Conservation (phyloP, 2,888 invertebrate species). For the Ochropacha duplaris region DNA sequence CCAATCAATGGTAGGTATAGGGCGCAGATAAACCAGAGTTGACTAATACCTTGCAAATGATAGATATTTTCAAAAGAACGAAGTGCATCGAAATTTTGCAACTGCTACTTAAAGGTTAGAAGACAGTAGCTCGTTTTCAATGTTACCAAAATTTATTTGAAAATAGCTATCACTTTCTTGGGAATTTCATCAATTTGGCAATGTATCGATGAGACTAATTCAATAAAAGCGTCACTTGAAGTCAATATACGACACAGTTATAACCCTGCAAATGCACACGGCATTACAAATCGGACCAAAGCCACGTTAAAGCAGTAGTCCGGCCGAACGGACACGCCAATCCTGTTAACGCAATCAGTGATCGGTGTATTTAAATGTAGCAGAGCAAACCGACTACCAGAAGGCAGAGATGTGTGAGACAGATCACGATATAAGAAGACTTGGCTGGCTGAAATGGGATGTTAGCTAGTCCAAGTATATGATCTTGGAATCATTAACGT, state of each 20-base stretch:
- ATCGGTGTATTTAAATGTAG: conserved; percentile 22
- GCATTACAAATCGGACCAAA: conserved; percentile 12
- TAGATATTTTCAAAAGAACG: too few relatives aligned
- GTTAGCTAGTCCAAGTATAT: too few relatives aligned
- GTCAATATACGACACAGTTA: conserved; percentile 4
- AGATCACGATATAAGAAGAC: not conserved
- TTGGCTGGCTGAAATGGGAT: not conserved
- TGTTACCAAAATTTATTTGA: conserved; percentile 9
- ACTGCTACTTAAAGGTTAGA: not conserved
- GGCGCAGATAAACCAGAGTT: not conserved
- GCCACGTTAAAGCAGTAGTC: conserved; percentile 25
- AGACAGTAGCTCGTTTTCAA: conserved; percentile 12
- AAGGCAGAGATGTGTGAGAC: conserved; percentile 16
- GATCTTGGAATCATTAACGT: too few relatives aligned
- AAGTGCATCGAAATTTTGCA: too few relatives aligned
- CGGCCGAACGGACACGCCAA: conserved; percentile 20
- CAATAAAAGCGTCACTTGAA: not conserved
- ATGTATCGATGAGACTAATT: not conserved
- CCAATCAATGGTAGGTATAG: conserved; percentile 18
- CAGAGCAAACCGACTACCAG: not conserved
- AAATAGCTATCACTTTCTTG: not conserved
- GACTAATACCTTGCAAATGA: not conserved
- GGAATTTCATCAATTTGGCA: not conserved
- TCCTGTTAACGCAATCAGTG: conserved; percentile 29
- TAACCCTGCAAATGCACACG: too few relatives aligned